Base-by-base conservation (phyloP, 2,797 vertebrate genomes). In the Anguilla anguilla region DNA sequence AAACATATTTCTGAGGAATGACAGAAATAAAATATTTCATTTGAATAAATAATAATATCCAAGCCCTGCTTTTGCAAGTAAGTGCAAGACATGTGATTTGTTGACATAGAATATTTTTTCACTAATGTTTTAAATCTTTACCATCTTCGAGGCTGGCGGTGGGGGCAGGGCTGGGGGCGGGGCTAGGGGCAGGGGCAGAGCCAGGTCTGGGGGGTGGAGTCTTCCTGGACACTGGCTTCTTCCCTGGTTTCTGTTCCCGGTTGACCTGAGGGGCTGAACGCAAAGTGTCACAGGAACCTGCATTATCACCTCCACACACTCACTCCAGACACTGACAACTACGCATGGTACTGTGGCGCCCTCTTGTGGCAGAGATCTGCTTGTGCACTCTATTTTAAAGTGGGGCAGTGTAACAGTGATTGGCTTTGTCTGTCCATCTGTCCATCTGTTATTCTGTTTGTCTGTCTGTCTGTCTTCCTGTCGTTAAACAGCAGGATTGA, bases 181-280 rank as follows among this genome's bases (percentile, higher is more conserved):
- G 22, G 64, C 4, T 67, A n/a, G 89, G 64, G 3, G 46, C 22
- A 1, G 91, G 89, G 19, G 81, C 46, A 1, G 93, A 91, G 72
- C 83, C 84, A 17, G 89, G 13, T 0, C 90, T 85, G 2, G 87
- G n/a, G 90, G 87, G 91, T n/a, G 89, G 86, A 82, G 88, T 86
- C 91, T 88, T 92, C 85, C 85, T 92, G 69, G 69, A 83, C 7
- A 53, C 43, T 3, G 67, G 2, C 59, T 92, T 95, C 53, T 91
- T 96, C 77, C 92, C 94, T 43, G 95, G 94, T 86, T 96, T 96
- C 15, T 95, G 95, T 43, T 91, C 95, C 86, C 95, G 94, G 64
- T 95, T 89, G 4, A 96, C 90, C 86, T 95, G 94, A 53, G 96
- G 95, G n/a, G 95, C 96, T 96, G 89, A 49, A 84, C 13, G 84